phyloP scores from a whole-genome alignment of 2,797 vertebrate genomes.

The Ateles fusciceps region DNA sequence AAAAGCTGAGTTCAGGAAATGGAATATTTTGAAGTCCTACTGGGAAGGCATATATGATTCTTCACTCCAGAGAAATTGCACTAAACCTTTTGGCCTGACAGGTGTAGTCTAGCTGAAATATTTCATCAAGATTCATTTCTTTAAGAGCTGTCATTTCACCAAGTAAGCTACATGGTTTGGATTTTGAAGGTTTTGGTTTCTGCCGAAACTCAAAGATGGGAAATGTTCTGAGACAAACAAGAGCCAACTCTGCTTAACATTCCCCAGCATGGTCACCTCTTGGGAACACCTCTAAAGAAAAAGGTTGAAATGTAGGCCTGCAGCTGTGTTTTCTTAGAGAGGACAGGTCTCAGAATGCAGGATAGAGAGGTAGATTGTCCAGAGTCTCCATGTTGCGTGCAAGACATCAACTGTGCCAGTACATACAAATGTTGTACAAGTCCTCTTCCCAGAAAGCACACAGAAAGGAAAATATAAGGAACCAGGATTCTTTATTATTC shows the following conservation, averaged over 20 bases:
- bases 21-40: constrained; percentile 14
- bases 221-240: neutral
- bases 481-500: neutral
- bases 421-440: neutral
- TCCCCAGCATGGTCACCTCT: neutral
- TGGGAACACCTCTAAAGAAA: neutral
- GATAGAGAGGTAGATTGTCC: neutral
- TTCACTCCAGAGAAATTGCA: constrained; percentile 26
- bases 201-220: neutral
- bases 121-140: constrained; percentile 46
- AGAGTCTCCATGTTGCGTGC: neutral
- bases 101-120: neutral
- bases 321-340: neutral
- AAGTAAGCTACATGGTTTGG: neutral
- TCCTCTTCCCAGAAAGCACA: neutral
- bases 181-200: constrained; percentile 9
- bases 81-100: constrained; percentile 19
- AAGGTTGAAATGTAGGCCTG: neutral
- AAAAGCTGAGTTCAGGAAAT: constrained; percentile 32
- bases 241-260: neutral
- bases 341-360: neutral
- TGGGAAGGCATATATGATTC: neutral
- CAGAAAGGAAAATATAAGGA: neutral
- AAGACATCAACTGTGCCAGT: neutral
- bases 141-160: neutral